These are phyloP conservation scores for Anolis carolinensis DNA, from an alignment of 2,113 vertebrate genomes.

Conservation along the genomic window DNA sequence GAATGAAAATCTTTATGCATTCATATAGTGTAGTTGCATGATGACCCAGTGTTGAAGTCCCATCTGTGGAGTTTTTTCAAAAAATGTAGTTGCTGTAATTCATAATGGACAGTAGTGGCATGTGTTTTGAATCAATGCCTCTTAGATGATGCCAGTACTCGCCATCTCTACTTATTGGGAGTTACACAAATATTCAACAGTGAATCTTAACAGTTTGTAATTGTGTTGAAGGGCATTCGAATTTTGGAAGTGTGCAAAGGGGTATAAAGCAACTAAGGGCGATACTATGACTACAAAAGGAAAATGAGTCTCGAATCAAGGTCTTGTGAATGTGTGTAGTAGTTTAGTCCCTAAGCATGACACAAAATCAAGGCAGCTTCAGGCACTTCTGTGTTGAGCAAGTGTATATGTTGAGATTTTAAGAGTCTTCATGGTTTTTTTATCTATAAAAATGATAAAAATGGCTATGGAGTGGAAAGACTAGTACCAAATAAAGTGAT, in stretches of 20 bases:
- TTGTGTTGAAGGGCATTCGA: neutral
- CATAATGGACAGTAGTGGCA: neutral
- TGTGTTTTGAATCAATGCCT: slow-evolving; percentile 9
- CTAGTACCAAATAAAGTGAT: neutral
- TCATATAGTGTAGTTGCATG: neutral
- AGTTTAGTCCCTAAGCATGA: neutral
- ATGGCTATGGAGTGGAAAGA: neutral
- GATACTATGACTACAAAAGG: neutral
- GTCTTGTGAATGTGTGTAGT: neutral
- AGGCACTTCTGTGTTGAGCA: slow-evolving; percentile 20
- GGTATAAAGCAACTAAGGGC: neutral
- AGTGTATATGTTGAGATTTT: neutral
- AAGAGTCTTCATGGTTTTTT: neutral
- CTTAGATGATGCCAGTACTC: neutral
- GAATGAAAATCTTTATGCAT: slow-evolving; percentile 23
- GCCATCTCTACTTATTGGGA: neutral
- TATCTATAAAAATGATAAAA: neutral
- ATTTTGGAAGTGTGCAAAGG: neutral
- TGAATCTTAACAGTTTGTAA: neutral
- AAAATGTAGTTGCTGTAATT: neutral
- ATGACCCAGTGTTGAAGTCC: neutral
- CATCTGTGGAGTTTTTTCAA: neutral
- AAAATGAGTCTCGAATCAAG: neutral
- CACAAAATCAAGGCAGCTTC: neutral
- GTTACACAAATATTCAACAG: neutral